phyloP scores from a whole-genome alignment of 37 sponge, comb jelly and placozoan species.

The Mnemiopsis leidyi region DNA sequence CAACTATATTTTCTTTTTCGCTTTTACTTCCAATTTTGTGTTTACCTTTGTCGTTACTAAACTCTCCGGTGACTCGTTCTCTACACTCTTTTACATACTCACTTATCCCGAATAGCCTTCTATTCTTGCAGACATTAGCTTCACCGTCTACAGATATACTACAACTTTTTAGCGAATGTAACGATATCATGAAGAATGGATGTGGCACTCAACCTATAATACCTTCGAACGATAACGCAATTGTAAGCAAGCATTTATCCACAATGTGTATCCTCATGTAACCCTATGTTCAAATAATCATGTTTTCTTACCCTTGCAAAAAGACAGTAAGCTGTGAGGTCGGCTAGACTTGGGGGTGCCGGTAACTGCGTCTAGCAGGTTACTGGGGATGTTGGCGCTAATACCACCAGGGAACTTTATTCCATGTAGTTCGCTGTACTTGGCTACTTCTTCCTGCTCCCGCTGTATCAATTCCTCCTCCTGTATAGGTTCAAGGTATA shows the following conservation, averaged over 20 bases:
- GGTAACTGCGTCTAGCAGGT: not conserved
- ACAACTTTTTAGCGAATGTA: no score
- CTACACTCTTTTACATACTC: no score
- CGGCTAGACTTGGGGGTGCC: not conserved
- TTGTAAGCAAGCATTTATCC: no score
- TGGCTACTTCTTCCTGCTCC: not conserved
- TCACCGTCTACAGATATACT: no score
- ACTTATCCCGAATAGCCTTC: no score
- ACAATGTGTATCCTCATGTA: not conserved
- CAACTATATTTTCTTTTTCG: not conserved
- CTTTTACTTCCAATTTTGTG: not conserved
- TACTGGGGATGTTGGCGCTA: not conserved
- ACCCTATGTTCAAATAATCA: not conserved
- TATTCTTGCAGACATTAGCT: no score
- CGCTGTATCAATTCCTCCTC: not conserved
- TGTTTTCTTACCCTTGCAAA: not conserved
- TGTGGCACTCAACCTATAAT: no score
- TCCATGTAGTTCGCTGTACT: slow-evolving; percentile 13
- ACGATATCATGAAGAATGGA: no score
- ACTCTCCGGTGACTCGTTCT: no score
- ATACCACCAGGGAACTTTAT: not conserved
- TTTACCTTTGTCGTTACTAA: no score
- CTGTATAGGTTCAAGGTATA: not conserved
- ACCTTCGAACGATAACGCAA: no score
- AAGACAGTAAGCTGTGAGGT: not conserved